Conservation (phyloP, 2,113 vertebrate species). For the Nerophis lumbriciformis region DNA sequence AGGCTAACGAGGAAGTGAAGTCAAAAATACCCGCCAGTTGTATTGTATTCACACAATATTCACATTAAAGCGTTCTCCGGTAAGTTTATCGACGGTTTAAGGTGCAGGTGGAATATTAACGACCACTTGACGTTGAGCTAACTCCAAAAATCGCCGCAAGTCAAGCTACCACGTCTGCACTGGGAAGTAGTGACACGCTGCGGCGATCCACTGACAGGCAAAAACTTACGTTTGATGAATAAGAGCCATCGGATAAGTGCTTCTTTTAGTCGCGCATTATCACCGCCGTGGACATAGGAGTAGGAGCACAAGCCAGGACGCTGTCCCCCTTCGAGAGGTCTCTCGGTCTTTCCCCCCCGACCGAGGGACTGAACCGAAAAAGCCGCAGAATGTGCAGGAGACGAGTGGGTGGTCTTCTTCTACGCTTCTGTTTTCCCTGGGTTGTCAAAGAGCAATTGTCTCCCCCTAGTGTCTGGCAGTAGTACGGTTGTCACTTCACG, state of each 20-base stretch:
- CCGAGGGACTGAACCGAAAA: conserved; percentile 32
- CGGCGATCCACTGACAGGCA: background rate
- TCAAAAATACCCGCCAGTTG: background rate
- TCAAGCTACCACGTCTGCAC: conserved; percentile 2
- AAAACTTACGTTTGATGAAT: conserved; percentile 55
- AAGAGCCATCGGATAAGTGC: conserved; percentile 15
- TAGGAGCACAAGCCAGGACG: conserved; percentile 13
- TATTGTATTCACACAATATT: too few species aligned
- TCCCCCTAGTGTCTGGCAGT: conserved; percentile 15
- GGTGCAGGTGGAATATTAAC: conserved; percentile 1
- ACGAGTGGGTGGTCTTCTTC: conserved; percentile 29
- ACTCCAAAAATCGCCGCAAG: conserved; percentile 3
- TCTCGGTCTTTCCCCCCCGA: conserved; percentile 20
- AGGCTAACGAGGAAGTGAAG: conserved; percentile 30
- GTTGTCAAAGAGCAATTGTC: background rate
- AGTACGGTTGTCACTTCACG: background rate
- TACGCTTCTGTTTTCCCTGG: background rate
- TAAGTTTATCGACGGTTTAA: background rate
- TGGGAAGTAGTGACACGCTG: background rate
- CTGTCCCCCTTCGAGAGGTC: conserved; percentile 17
- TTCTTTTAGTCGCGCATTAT: conserved; percentile 41
- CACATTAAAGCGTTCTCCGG: background rate
- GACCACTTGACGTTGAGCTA: conserved; percentile 19
- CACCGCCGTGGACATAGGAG: conserved; percentile 46
- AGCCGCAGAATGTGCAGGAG: conserved; percentile 49